Percentiles rank a stretch among this genome's conserved stretches.
phyloP scores from a whole-genome alignment of 2,113 vertebrate genomes.

The Ahaetulla prasina region DNA sequence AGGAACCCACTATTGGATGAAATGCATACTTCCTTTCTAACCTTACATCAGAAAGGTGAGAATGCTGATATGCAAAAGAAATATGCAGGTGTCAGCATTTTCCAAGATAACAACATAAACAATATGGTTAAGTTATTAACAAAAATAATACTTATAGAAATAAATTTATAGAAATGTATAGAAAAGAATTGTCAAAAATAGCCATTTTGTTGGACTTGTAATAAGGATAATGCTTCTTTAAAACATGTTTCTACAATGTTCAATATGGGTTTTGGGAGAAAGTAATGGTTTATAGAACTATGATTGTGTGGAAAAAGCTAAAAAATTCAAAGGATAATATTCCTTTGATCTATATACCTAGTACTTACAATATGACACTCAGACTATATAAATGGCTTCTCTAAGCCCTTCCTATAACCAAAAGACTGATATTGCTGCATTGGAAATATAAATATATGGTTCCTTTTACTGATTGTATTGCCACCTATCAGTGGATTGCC shows the following conservation, averaged over 20 bases:
- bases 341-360: not conserved
- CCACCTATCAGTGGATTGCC: not conserved
- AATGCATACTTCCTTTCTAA: too few species aligned
- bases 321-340: not conserved
- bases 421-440: not conserved
- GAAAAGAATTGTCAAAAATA: not conserved
- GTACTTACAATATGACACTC: not conserved
- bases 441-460: not conserved
- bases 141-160: not conserved
- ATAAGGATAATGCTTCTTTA: not conserved
- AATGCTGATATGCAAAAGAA: not conserved
- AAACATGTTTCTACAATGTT: not conserved
- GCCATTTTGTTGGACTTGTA: not conserved
- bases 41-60: too few species aligned
- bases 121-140: not conserved
- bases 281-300: not conserved
- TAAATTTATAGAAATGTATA: not conserved
- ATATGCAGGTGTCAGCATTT: not conserved
- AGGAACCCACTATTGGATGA: too few species aligned
- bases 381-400: not conserved
- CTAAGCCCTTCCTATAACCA: not conserved
- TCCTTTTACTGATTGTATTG: not conserved
- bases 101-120: not conserved
- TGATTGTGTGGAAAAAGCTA: not conserved
- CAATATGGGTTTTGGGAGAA: not conserved